These are phyloP conservation scores for Sebastes reedi DNA, from an alignment of 2,797 vertebrate species.

Conservation along the genomic window DNA sequence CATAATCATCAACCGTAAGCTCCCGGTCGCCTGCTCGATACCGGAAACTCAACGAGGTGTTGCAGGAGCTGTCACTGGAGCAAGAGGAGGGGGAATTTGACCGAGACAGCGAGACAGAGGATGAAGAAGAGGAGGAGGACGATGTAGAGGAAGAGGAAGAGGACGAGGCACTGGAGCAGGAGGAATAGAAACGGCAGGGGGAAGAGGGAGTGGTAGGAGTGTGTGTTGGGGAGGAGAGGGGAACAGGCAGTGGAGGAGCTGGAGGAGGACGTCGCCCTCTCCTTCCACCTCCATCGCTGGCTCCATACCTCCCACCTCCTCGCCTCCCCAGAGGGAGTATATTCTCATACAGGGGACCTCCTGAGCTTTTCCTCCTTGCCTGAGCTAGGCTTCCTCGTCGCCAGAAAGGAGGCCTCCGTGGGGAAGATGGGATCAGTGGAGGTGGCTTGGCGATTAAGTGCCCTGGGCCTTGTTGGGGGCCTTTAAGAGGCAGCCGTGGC, in stretches of 20 bases:
- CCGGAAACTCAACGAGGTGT: conserved; percentile 82
- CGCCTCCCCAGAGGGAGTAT: conserved; percentile 84
- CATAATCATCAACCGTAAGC: conserved; percentile 72
- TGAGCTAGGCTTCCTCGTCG: conserved; percentile 83
- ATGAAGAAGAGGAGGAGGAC: conserved; percentile 80
- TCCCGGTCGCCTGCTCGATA: conserved; percentile 77
- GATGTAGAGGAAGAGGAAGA: conserved; percentile 78
- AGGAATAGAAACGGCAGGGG: conserved; percentile 76
- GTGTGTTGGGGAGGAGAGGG: conserved; percentile 80
- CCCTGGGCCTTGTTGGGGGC: conserved; percentile 68
- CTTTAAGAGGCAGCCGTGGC: conserved; percentile 76
- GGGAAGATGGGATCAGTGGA: conserved; percentile 82
- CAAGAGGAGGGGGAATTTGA: conserved; percentile 82
- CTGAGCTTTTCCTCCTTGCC: conserved; percentile 85
- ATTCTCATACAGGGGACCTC: conserved; percentile 84
- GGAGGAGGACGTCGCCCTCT: conserved; percentile 78
- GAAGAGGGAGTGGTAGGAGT: conserved; percentile 83
- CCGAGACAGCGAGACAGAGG: conserved; percentile 80
- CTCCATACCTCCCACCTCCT: conserved; percentile 80
- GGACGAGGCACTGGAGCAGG: conserved; percentile 79
- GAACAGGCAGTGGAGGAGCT: conserved; percentile 76
- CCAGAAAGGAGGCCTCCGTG: conserved; percentile 82
- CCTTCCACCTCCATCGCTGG: conserved; percentile 72
- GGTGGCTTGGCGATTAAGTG: conserved; percentile 83
- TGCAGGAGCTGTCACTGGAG: conserved; percentile 78